phyloP scores from a whole-genome alignment of 2,888 invertebrate genomes.

The Hemistola chrysoprasaria region DNA sequence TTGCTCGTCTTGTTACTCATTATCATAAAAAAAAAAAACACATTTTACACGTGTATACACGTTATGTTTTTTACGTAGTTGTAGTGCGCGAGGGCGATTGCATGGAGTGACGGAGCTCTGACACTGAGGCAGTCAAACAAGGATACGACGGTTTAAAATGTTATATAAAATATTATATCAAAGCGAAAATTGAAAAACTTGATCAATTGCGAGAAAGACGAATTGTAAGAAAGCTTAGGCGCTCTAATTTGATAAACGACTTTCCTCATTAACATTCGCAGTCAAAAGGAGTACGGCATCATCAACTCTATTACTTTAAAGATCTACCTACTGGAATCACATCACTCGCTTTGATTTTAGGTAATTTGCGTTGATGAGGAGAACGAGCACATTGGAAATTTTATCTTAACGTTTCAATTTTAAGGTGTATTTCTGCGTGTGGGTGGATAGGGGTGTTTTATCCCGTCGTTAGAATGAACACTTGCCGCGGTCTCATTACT shows the following conservation, averaged over 20 bases:
- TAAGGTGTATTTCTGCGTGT: slow-evolving; percentile 30
- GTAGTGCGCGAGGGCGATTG: too few species aligned
- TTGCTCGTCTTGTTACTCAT: too few species aligned
- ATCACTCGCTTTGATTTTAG: slow-evolving; percentile 36
- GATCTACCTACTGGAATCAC: slow-evolving; percentile 26
- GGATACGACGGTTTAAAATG: too few species aligned
- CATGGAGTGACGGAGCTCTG: too few species aligned
- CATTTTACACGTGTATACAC: too few species aligned
- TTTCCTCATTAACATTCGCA: slow-evolving; percentile 23
- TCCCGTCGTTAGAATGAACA: slow-evolving; percentile 40
- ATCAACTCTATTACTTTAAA: slow-evolving; percentile 34
- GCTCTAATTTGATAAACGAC: slow-evolving; percentile 23
- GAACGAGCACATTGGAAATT: slow-evolving; percentile 12
- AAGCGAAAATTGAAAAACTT: too few species aligned
- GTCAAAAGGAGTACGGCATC: slow-evolving; percentile 30
- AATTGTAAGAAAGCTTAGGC: neutral
- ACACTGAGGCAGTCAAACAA: too few species aligned
- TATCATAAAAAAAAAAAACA: too few species aligned
- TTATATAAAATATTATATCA: too few species aligned
- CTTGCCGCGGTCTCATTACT: slow-evolving; percentile 49
- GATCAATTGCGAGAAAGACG: too few species aligned
- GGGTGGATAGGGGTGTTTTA: slow-evolving; percentile 29
- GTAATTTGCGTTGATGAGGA: slow-evolving; percentile 28
- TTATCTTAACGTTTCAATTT: slow-evolving; percentile 2
- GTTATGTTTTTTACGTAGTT: too few species aligned